A percentile compares a stretch with the other conserved stretches of the same genome.
These are phyloP conservation scores for Alentia gelatinosa DNA, from an alignment of 2,888 invertebrate genomes.

Conservation along the genomic window DNA sequence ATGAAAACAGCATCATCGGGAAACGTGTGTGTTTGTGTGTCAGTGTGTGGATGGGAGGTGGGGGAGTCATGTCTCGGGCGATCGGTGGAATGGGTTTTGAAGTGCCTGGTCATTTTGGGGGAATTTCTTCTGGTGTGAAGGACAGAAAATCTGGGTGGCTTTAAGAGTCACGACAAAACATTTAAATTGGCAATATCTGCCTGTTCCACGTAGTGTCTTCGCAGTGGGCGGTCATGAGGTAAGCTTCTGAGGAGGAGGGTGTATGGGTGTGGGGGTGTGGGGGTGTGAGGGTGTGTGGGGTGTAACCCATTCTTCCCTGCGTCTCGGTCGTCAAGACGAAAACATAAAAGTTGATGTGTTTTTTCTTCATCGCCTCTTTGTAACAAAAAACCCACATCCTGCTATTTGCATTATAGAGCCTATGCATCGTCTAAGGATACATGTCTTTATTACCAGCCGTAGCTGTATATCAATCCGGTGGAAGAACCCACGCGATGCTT, in stretches of 20 bases:
- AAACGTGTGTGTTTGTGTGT: neutral
- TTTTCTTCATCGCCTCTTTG: neutral
- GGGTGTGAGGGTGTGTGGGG: neutral
- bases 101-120: no score
- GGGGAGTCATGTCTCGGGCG: no score
- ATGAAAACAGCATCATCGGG: slow-evolving; percentile 40
- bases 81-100: neutral
- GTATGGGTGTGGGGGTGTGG: neutral
- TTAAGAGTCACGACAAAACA: neutral
- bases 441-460: neutral
- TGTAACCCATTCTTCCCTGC: neutral
- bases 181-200: neutral
- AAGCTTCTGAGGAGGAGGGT: neutral
- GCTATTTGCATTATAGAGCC: neutral
- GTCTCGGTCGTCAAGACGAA: neutral
- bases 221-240: no score
- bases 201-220: neutral
- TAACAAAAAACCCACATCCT: neutral
- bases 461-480: neutral
- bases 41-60: neutral
- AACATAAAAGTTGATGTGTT: neutral
- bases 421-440: neutral
- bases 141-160: neutral
- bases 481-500: neutral
- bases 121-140: neutral